These are phyloP conservation scores for Hippocampus kuda DNA, from an alignment of 2,797 vertebrate genomes.

Conservation along the genomic window DNA sequence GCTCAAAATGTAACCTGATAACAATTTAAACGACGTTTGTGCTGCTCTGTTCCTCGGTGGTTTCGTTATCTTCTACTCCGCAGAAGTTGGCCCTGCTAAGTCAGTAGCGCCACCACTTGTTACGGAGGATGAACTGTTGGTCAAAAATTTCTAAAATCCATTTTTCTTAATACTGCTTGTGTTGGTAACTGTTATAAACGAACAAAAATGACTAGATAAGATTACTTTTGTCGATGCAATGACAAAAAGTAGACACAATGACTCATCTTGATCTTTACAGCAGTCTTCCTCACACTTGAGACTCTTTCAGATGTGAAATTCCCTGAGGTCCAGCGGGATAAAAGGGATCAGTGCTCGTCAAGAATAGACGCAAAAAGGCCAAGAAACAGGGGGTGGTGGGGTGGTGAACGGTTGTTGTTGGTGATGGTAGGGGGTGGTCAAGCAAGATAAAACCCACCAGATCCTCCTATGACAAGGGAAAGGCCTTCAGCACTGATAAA, in stretches of 20 bases:
- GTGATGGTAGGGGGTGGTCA: too few species aligned
- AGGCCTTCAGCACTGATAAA: background rate
- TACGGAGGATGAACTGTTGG: background rate
- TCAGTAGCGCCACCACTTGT: conserved; percentile 24
- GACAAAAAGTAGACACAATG: background rate
- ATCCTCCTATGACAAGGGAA: background rate
- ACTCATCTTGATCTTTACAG: background rate
- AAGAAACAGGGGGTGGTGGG: conserved; percentile 1
- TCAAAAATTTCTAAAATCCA: too few species aligned
- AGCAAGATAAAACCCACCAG: background rate
- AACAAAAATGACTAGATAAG: background rate
- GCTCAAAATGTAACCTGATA: conserved; percentile 9
- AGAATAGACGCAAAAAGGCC: conserved; percentile 22
- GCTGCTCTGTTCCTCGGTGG: conserved; percentile 21
- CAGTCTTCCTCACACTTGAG: conserved; percentile 19
- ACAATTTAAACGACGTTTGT: conserved; percentile 28
- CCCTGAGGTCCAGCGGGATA: conserved; percentile 16
- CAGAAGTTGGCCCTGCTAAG: rapidly evolving
- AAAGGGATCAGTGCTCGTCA: conserved; percentile 20
- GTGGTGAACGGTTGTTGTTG: background rate
- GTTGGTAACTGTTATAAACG: background rate
- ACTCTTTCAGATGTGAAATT: conserved; percentile 31
- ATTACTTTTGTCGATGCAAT: background rate
- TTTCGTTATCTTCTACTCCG: conserved; percentile 10
- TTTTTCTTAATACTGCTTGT: background rate